A percentile compares a stretch with the other conserved stretches of the same genome.
Evolutionary conservation across 2,888 invertebrate species (phyloP).

Genomic region (Cheilosia pagana): DNA sequence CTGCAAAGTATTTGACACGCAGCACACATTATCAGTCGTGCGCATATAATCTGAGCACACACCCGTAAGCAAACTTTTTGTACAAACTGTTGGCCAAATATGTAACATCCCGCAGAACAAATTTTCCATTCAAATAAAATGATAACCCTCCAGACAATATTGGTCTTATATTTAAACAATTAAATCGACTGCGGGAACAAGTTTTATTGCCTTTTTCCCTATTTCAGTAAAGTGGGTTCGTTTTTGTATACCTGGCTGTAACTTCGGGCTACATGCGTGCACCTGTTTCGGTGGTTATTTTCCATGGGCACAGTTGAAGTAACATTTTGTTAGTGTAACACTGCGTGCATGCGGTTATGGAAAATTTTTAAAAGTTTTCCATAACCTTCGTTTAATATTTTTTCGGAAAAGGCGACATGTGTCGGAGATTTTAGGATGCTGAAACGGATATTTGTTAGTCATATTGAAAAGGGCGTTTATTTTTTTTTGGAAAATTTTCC

Average conservation of each 20-base stretch:
- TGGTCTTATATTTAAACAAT: not conserved
- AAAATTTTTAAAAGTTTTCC: constrained; percentile 48
- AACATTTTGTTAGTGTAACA: not conserved
- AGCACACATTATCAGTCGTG: not conserved
- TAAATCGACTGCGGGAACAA: not conserved
- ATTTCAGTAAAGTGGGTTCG: not conserved
- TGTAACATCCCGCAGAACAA: not conserved
- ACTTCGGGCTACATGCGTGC: not conserved
- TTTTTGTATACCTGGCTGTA: constrained; percentile 28
- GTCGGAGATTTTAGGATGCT: too few relatives aligned
- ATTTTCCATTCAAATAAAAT: constrained; percentile 8
- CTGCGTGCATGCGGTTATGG: constrained; percentile 1
- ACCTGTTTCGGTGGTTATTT: constrained; percentile 29
- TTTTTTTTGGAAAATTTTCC: too few relatives aligned
- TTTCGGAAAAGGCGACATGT: too few relatives aligned
- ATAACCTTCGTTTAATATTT: not conserved
- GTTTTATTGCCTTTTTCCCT: constrained; percentile 8
- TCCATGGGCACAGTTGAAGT: constrained; percentile 1
- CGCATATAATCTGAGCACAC: not conserved
- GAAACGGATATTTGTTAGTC: too few relatives aligned
- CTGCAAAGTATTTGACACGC: too few relatives aligned
- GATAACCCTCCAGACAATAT: not conserved
- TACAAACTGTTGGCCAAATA: not conserved
- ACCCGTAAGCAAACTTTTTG: not conserved
- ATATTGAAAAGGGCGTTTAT: too few relatives aligned